Evolutionary conservation across 2,113 vertebrate genomes (phyloP).

Genomic region (Oryzias celebensis): DNA sequence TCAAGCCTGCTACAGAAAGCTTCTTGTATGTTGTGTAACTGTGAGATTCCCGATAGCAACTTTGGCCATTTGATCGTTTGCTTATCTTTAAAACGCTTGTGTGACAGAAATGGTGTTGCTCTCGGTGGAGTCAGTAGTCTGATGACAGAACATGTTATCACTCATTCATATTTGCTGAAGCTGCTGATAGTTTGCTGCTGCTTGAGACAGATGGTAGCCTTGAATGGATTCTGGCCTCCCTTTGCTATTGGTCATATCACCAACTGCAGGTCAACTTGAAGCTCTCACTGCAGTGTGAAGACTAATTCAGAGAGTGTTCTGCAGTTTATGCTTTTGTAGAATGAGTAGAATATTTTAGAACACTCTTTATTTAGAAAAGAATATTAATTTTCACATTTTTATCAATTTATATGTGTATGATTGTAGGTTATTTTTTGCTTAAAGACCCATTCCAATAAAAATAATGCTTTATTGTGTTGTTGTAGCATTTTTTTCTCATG

Average conservation of each 20-base stretch:
- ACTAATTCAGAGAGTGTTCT: constrained; percentile 11
- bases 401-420: background rate
- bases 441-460: background rate
- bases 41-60: constrained; percentile 20
- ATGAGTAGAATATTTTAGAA: background rate
- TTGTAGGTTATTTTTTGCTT: background rate
- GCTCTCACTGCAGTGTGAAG: constrained; percentile 25
- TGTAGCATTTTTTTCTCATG: too few relatives aligned
- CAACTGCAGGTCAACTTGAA: constrained; percentile 48
- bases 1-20: constrained; percentile 5
- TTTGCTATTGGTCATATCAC: constrained; percentile 59
- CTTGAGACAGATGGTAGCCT: constrained; percentile 66
- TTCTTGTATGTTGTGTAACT: constrained; percentile 25
- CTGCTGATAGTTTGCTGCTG: constrained; percentile 62
- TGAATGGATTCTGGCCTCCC: constrained; percentile 59
- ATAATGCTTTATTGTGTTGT: too few relatives aligned
- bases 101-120: constrained; percentile 32
- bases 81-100: constrained; percentile 42
- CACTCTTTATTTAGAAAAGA: background rate
- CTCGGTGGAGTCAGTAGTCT: constrained; percentile 25
- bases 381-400: background rate
- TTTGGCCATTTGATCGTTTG: constrained; percentile 28
- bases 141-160: constrained; percentile 54
- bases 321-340: background rate
- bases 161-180: constrained; percentile 61